phyloP scores from a whole-genome alignment of 2,888 invertebrate species.

The Tenthredo notha region DNA sequence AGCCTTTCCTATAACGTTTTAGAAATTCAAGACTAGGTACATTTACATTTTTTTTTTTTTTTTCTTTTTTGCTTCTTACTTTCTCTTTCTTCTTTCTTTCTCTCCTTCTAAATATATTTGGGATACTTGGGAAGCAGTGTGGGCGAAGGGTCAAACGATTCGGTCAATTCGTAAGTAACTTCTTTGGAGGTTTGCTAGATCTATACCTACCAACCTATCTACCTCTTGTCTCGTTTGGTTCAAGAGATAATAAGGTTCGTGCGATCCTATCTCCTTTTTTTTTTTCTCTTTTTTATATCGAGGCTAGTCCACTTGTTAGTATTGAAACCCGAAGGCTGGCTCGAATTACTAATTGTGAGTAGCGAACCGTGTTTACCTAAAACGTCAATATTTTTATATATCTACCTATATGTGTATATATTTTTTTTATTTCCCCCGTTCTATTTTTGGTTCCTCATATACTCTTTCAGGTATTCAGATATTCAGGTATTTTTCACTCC shows the following conservation, averaged over 20 bases:
- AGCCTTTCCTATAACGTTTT: not conserved
- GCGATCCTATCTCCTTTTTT: slow-evolving; percentile 17
- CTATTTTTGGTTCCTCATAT: not conserved
- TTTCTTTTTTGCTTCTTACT: not conserved
- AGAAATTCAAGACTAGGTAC: not conserved
- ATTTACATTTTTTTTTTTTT: not conserved
- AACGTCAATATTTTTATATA: slow-evolving; percentile 33
- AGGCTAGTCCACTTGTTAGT: slow-evolving; percentile 32
- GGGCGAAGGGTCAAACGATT: slow-evolving; percentile 44
- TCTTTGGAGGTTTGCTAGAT: slow-evolving; percentile 10
- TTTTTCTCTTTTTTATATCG: slow-evolving; percentile 13
- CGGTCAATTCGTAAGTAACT: slow-evolving; percentile 45
- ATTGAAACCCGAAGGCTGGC: slow-evolving; percentile 24
- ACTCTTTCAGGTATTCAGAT: not conserved
- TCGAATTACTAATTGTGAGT: slow-evolving; percentile 48
- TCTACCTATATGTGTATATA: not conserved
- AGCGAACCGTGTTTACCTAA: slow-evolving; percentile 46
- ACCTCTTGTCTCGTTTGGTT: slow-evolving; percentile 40
- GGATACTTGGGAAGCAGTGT: not conserved
- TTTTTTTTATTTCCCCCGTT: not conserved
- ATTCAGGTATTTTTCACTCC: not conserved
- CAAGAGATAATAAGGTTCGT: slow-evolving; percentile 48
- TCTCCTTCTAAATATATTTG: slow-evolving; percentile 31
- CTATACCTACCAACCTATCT: not conserved
- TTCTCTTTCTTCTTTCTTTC: not conserved